These are phyloP conservation scores for Pantherophis guttatus DNA, from an alignment of 2,113 vertebrate genomes.

Conservation along the genomic window DNA sequence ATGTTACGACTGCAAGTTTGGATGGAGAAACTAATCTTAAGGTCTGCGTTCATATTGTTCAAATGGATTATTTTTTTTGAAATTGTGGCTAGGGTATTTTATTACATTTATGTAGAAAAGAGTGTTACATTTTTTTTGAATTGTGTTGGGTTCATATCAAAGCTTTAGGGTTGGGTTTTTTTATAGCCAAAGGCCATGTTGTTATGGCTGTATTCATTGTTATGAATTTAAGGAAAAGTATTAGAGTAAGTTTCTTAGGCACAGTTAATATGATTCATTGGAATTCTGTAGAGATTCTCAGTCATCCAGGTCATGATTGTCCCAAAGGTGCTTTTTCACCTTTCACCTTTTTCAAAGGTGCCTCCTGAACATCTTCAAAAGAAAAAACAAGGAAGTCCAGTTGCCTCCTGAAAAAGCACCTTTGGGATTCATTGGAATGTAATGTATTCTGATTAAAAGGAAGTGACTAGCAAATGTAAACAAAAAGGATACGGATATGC, in stretches of 20 bases:
- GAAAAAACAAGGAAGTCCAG: too few relatives aligned
- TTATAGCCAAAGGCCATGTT: background rate
- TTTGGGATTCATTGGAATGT: background rate
- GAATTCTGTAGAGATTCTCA: background rate
- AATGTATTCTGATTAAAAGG: background rate
- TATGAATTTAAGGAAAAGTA: background rate
- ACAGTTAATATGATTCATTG: background rate
- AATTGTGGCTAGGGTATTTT: background rate
- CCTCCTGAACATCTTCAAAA: too few relatives aligned
- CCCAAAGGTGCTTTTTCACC: too few relatives aligned
- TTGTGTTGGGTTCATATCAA: background rate
- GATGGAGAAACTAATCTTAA: conserved; percentile 98
- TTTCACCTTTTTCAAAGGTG: too few relatives aligned
- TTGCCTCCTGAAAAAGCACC: too few relatives aligned
- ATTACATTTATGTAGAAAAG: background rate
- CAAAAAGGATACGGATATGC: background rate
- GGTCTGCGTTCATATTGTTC: conserved; percentile 65
- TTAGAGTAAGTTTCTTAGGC: background rate
- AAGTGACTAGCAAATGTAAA: background rate
- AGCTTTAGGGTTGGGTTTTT: background rate
- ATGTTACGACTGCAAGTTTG: conserved; percentile 93
- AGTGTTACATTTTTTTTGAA: background rate
- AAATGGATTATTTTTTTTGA: background rate
- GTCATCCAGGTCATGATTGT: too few relatives aligned
- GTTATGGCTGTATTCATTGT: background rate